phyloP scores from a whole-genome alignment of 2,888 invertebrate genomes.

The Pelosia muscerda region DNA sequence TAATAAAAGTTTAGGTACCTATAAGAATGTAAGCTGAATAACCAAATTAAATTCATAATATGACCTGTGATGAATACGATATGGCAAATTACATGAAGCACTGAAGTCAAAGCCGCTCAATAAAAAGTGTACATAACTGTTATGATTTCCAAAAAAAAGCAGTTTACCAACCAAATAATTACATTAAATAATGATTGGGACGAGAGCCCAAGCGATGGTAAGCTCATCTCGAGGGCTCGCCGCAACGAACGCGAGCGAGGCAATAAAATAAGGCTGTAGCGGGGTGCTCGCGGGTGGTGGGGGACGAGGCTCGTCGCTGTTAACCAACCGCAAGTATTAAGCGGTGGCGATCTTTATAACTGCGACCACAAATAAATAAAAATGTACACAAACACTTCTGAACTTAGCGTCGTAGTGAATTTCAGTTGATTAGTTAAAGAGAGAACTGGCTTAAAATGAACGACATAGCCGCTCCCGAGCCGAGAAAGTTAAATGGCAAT shows the following conservation, averaged over 20 bases:
- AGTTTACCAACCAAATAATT: slow-evolving; percentile 80
- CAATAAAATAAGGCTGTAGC: slow-evolving; percentile 76
- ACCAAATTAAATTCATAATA: slow-evolving; percentile 33
- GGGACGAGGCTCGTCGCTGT: slow-evolving; percentile 53
- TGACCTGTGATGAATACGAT: slow-evolving; percentile 34
- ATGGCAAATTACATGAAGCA: slow-evolving; percentile 49
- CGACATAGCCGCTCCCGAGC: too few relatives aligned
- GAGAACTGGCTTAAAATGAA: too few relatives aligned
- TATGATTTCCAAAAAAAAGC: slow-evolving; percentile 75
- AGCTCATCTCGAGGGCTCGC: slow-evolving; percentile 81
- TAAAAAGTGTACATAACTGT: slow-evolving; percentile 75
- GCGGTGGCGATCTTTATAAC: slow-evolving; percentile 53
- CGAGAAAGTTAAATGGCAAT: too few relatives aligned
- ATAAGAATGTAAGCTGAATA: slow-evolving; percentile 9
- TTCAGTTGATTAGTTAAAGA: too few relatives aligned
- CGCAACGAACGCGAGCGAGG: slow-evolving; percentile 69
- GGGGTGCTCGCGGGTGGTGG: slow-evolving; percentile 46
- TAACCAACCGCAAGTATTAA: slow-evolving; percentile 42
- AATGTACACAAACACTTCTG: neutral
- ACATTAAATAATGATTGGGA: slow-evolving; percentile 83
- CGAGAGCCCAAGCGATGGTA: slow-evolving; percentile 73
- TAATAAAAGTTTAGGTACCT: neutral
- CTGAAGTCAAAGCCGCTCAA: slow-evolving; percentile 57
- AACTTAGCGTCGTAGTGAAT: too few relatives aligned
- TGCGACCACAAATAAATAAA: neutral